phyloP scores from a whole-genome alignment of 2,113 vertebrate genomes.

The Morphnarchus princeps region DNA sequence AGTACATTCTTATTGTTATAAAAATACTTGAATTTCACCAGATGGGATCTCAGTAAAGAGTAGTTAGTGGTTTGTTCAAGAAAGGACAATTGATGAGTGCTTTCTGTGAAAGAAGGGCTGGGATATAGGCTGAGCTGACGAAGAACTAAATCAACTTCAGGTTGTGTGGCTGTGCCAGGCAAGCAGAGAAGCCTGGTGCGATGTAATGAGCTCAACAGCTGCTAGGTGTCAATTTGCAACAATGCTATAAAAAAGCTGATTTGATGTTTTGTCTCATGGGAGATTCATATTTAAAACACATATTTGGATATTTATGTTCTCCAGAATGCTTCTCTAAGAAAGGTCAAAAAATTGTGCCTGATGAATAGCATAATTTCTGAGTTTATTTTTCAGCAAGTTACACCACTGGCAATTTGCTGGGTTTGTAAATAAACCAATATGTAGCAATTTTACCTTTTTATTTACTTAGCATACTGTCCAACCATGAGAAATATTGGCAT shows the following conservation, averaged over 20 bases:
- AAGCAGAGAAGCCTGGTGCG: not conserved
- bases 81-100: not conserved
- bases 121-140: not conserved
- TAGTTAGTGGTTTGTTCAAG: not conserved
- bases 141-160: not conserved
- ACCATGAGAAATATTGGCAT: not conserved
- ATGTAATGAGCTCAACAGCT: slow-evolving; percentile 43
- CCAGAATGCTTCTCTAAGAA: not conserved
- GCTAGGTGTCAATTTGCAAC: not conserved
- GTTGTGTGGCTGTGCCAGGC: not conserved
- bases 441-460: not conserved
- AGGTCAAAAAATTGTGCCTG: not conserved
- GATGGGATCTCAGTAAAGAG: not conserved
- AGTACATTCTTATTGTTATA: not conserved
- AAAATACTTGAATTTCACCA: not conserved
- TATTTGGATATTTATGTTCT: slow-evolving; percentile 4
- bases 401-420: not conserved
- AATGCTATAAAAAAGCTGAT: not conserved
- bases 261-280: slow-evolving; percentile 9
- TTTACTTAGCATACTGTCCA: not conserved
- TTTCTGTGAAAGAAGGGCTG: not conserved
- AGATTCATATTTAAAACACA: not conserved
- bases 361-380: not conserved
- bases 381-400: not conserved
- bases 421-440: not conserved